These are phyloP conservation scores for Frankliniella intonsa DNA, from an alignment of 2,888 invertebrate genomes.

Conservation along the genomic window DNA sequence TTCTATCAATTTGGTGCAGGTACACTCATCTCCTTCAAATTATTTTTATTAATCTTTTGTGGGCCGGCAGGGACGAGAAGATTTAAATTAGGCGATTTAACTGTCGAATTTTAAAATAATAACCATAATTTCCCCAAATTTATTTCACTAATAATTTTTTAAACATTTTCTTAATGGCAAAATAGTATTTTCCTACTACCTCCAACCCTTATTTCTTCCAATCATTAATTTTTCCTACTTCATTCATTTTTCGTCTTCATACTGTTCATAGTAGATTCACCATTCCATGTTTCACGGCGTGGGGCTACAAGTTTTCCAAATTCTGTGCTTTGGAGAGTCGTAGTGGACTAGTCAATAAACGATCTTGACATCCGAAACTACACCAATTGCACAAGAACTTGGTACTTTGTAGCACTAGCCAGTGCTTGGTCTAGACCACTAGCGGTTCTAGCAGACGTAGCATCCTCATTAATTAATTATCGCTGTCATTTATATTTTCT, in stretches of 20 bases:
- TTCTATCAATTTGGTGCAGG: constrained; percentile 95
- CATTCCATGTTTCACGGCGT: not conserved
- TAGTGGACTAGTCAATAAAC: too few species aligned
- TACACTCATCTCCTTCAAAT: constrained; percentile 49
- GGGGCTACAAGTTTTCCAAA: too few species aligned
- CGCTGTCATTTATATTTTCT: too few species aligned
- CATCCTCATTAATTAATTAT: too few species aligned
- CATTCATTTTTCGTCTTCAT: not conserved
- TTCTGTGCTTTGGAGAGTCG: too few species aligned
- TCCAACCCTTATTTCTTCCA: not conserved
- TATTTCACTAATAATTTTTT: not conserved
- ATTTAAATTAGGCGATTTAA: constrained; percentile 21
- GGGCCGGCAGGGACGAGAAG: constrained; percentile 15
- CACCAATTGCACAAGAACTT: too few species aligned
- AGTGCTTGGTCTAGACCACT: too few species aligned
- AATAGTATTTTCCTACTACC: not conserved
- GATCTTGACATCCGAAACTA: too few species aligned
- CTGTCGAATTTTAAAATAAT: constrained; percentile 1
- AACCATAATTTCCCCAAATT: not conserved
- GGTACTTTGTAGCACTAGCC: too few species aligned
- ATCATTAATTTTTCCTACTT: not conserved
- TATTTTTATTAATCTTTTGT: constrained; percentile 22
- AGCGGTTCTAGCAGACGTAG: too few species aligned
- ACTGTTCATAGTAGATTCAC: not conserved
- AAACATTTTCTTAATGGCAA: not conserved